A percentile compares a stretch with the other conserved stretches of the same genome.
These are phyloP conservation scores for Zhuqinia jingwanae DNA, from an alignment of 2,888 invertebrate species.

Conservation along the genomic window DNA sequence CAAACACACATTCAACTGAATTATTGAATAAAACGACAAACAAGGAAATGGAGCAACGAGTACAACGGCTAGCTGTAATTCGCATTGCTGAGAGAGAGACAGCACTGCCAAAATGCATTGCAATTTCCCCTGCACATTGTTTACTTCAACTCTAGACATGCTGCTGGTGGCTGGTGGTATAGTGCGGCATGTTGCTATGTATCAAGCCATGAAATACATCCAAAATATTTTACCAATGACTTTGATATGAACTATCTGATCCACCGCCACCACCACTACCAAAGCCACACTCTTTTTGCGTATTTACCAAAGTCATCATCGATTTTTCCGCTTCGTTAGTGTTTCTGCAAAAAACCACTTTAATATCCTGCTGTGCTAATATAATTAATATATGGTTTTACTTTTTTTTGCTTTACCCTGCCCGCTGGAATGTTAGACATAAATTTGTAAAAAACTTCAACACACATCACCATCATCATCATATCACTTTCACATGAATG, in stretches of 20 bases:
- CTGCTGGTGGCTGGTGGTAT: too few species aligned
- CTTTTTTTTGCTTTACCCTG: too few species aligned
- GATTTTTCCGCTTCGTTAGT: constrained; percentile 46
- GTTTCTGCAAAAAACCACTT: constrained; percentile 23
- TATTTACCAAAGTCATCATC: constrained; percentile 27
- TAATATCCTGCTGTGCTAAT: constrained; percentile 36
- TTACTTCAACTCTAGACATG: constrained; percentile 31
- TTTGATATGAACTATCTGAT: too few species aligned
- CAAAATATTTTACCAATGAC: too few species aligned
- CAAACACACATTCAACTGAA: too few species aligned
- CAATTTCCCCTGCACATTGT: constrained; percentile 32
- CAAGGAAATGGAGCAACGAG: background rate
- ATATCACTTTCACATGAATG: too few species aligned
- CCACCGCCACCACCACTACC: background rate
- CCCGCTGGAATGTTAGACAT: too few species aligned
- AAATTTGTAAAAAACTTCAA: too few species aligned
- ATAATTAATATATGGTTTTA: constrained; percentile 3
- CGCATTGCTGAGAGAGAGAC: background rate
- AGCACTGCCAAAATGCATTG: background rate
- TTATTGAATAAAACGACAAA: constrained; percentile 10
- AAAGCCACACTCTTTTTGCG: background rate
- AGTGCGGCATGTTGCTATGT: too few species aligned
- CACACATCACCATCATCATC: too few species aligned
- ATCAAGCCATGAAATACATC: too few species aligned
- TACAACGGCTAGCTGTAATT: background rate